phyloP scores from a whole-genome alignment of 2,797 vertebrate genomes.

The Clamator glandarius region DNA sequence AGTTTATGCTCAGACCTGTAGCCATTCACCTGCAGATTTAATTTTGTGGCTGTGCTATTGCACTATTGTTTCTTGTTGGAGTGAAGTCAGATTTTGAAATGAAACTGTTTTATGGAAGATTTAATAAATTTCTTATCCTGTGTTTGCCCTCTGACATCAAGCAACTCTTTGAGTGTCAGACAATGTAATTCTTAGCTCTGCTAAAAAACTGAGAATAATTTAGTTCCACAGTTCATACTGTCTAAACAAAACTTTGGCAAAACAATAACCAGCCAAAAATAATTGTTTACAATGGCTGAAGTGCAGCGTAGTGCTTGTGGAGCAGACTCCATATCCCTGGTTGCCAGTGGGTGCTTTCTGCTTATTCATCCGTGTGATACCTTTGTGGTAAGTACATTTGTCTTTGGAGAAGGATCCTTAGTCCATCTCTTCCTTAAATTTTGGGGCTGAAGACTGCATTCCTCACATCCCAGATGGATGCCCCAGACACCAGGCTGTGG shows the following conservation, averaged over 20 bases:
- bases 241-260: background rate
- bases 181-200: background rate
- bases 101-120: background rate
- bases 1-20: conserved; percentile 13
- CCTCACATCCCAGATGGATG: background rate
- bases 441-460: background rate
- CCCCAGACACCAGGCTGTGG: background rate
- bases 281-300: background rate
- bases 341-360: background rate
- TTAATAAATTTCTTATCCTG: background rate
- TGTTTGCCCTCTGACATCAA: background rate
- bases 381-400: background rate
- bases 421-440: background rate
- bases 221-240: background rate
- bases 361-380: background rate
- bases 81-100: background rate
- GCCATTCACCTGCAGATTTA: background rate
- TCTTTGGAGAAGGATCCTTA: background rate
- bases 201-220: background rate
- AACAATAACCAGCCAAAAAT: background rate
- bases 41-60: background rate
- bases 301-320: background rate
- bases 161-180: background rate
- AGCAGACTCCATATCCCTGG: background rate
- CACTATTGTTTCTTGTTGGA: background rate